phyloP scores from a whole-genome alignment of 2,797 vertebrate species.

The Spizella passerina region DNA sequence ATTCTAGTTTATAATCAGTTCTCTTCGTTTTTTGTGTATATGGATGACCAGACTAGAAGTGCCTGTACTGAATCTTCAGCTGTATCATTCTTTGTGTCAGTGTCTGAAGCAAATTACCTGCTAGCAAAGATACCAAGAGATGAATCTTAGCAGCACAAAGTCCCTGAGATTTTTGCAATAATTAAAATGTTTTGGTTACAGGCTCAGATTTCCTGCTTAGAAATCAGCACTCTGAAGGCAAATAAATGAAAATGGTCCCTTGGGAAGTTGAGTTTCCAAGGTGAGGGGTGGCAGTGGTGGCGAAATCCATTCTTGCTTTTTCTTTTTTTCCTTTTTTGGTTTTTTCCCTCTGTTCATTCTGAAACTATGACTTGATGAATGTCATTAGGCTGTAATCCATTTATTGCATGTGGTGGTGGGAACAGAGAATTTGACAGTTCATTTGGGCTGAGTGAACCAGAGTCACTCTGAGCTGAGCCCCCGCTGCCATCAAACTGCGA shows the following conservation, averaged over 20 bases:
- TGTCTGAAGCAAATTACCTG: neutral
- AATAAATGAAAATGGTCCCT: neutral
- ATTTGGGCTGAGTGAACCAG: slow-evolving; percentile 89
- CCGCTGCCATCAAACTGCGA: slow-evolving; percentile 90
- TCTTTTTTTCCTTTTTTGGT: neutral
- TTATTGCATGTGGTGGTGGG: slow-evolving; percentile 80
- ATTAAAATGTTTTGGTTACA: neutral
- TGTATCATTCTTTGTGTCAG: neutral
- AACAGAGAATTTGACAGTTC: slow-evolving; percentile 87
- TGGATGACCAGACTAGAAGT: neutral
- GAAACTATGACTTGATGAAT: slow-evolving; percentile 89
- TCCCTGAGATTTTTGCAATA: slow-evolving; percentile 13
- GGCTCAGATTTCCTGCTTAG: neutral
- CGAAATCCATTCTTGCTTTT: neutral
- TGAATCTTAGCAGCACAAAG: neutral
- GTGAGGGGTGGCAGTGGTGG: neutral
- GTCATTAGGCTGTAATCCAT: slow-evolving; percentile 86
- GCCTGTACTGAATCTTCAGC: neutral
- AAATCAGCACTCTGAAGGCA: neutral
- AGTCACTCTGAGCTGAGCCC: slow-evolving; percentile 90
- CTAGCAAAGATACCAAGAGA: neutral
- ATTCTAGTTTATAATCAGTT: neutral
- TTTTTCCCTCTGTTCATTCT: slow-evolving; percentile 69
- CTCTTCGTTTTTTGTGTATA: neutral
- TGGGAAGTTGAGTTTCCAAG: neutral